Percentiles rank a stretch among this genome's conserved stretches.
Evolutionary conservation across 2,888 invertebrate genomes (phyloP).

Genomic region (Pilophorus perplexus): DNA sequence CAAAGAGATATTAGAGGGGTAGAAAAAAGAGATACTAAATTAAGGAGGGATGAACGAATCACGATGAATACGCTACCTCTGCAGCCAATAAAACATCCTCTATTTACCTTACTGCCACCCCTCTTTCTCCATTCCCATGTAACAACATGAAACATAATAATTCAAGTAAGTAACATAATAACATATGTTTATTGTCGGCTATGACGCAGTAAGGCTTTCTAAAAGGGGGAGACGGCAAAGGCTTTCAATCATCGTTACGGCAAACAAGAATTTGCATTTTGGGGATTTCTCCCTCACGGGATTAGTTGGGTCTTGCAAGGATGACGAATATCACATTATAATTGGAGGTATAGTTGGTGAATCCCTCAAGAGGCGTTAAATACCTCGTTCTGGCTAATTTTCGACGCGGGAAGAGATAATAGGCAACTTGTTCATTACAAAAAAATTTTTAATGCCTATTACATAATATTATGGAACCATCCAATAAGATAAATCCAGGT

Average conservation of each 20-base stretch:
- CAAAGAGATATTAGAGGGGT: background rate
- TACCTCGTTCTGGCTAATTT: too few species aligned
- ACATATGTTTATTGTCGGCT: constrained; percentile 25
- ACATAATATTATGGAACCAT: too few species aligned
- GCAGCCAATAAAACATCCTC: constrained; percentile 35
- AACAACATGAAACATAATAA: constrained; percentile 16
- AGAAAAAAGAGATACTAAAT: constrained; percentile 1
- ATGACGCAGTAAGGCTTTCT: background rate
- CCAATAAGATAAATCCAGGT: too few species aligned
- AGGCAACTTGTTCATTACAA: too few species aligned
- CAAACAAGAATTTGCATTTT: constrained; percentile 13
- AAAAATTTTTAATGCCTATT: too few species aligned
- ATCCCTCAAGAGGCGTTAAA: too few species aligned
- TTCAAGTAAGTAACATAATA: constrained; percentile 26
- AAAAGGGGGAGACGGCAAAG: background rate
- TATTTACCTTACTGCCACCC: constrained; percentile 22
- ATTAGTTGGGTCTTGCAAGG: too few species aligned
- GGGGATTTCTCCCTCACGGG: background rate
- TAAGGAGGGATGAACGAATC: constrained; percentile 35
- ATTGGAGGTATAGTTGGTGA: too few species aligned
- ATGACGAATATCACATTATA: too few species aligned
- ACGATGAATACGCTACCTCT: constrained; percentile 16
- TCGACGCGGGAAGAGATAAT: too few species aligned
- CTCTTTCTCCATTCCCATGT: background rate
- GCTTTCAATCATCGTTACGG: constrained; percentile 7